Conservation (phyloP, 2,797 vertebrate genomes). For the Remorina albescens region DNA sequence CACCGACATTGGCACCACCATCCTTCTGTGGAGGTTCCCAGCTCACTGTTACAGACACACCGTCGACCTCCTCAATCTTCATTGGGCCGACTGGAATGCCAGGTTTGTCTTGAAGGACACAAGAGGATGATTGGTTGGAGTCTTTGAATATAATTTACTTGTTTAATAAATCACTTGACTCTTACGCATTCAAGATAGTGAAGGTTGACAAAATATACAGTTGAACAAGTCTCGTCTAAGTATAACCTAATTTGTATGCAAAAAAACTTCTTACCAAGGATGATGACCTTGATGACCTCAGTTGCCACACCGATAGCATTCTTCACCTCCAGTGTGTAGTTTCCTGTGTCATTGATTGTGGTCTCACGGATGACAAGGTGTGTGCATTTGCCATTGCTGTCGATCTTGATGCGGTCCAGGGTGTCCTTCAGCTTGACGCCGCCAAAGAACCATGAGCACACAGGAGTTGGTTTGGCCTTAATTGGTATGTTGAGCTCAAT, state of each 20-base stretch:
- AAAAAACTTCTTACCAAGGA: slow-evolving; percentile 90
- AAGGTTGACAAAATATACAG: not conserved
- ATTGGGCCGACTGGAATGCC: slow-evolving; percentile 92
- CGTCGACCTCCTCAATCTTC: slow-evolving; percentile 92
- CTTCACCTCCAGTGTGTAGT: slow-evolving; percentile 94
- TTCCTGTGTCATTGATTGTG: slow-evolving; percentile 94
- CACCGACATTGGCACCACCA: slow-evolving; percentile 94
- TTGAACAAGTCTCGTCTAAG: not conserved
- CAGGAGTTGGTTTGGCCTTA: slow-evolving; percentile 89
- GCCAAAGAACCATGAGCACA: slow-evolving; percentile 92
- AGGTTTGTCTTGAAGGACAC: slow-evolving; percentile 91
- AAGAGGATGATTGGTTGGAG: not conserved
- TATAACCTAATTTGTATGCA: not conserved
- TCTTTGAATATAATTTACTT: not conserved
- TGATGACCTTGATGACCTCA: slow-evolving; percentile 94
- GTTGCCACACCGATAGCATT: slow-evolving; percentile 90
- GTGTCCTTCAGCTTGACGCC: slow-evolving; percentile 93
- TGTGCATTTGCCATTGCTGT: slow-evolving; percentile 89
- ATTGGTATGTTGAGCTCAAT: slow-evolving; percentile 93
- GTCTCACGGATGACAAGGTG: slow-evolving; percentile 94
- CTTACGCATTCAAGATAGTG: not conserved
- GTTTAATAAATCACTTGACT: not conserved
- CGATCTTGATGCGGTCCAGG: slow-evolving; percentile 94
- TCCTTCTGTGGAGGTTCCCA: slow-evolving; percentile 96
- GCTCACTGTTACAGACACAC: slow-evolving; percentile 90